A percentile compares a stretch with the other conserved stretches of the same genome.
Conservation (phyloP, 2,113 vertebrate genomes). For the Stegastes partitus region DNA sequence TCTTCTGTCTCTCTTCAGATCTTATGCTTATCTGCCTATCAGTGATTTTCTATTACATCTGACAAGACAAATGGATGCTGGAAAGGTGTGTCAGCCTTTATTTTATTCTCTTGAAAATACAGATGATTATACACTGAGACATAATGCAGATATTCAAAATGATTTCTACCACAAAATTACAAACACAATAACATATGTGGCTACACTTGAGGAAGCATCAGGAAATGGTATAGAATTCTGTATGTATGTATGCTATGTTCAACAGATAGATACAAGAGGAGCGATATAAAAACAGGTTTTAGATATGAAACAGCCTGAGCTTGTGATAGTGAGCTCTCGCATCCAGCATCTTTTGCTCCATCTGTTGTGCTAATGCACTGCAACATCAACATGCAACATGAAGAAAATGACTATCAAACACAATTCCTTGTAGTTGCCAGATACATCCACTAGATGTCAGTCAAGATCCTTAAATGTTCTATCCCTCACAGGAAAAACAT, state of each 20-base stretch:
- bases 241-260: not conserved
- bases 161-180: too few relatives aligned
- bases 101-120: not conserved
- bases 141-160: not conserved
- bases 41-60: not conserved
- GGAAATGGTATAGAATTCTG: not conserved
- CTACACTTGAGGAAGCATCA: not conserved
- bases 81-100: not conserved
- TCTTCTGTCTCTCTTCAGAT: not conserved
- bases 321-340: conserved; percentile 35
- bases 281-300: conserved; percentile 25
- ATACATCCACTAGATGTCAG: conserved; percentile 79
- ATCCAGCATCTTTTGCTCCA: conserved; percentile 58
- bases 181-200: not conserved
- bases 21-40: not conserved
- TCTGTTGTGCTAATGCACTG: conserved; percentile 42
- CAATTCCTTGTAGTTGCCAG: conserved; percentile 6
- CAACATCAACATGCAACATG: conserved; percentile 26
- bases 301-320: conserved; percentile 36
- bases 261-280: not conserved
- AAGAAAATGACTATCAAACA: conserved; percentile 38
- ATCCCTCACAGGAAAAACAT: not conserved
- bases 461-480: conserved; percentile 57
- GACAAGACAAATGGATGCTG: not conserved
- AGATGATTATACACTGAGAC: not conserved